Conservation (phyloP, 2,113 vertebrate species). For the Sprattus sprattus region DNA sequence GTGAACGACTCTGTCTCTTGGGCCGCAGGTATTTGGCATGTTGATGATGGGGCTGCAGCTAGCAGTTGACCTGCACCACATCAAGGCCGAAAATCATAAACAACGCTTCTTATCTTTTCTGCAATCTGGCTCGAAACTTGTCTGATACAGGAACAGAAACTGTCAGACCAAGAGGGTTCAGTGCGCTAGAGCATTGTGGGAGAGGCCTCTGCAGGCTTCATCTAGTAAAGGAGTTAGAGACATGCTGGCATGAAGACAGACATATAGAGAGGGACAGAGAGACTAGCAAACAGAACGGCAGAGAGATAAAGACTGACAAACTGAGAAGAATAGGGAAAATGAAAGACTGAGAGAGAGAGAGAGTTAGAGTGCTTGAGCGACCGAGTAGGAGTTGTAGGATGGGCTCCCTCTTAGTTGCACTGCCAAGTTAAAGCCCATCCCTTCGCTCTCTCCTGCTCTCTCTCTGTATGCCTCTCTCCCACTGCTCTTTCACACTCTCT, state of each 20-base stretch:
- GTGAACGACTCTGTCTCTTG: too few species aligned
- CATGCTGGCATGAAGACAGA: neutral
- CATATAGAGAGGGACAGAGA: neutral
- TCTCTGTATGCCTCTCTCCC: neutral
- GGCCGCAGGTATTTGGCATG: too few species aligned
- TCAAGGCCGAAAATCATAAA: too few species aligned
- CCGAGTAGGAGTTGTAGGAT: neutral
- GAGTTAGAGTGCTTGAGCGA: neutral
- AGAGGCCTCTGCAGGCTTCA: neutral
- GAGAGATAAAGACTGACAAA: slow-evolving; percentile 36
- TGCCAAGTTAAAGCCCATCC: neutral
- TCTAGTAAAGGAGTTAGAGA: neutral
- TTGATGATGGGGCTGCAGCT: too few species aligned
- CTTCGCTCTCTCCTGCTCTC: neutral
- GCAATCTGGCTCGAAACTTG: too few species aligned
- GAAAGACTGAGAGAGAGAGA: neutral
- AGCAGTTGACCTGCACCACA: too few species aligned
- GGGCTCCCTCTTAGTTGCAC: neutral
- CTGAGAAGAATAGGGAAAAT: slow-evolving; percentile 31
- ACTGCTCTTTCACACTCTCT: neutral
- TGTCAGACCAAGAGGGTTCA: too few species aligned
- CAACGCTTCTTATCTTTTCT: too few species aligned
- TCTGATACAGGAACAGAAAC: too few species aligned
- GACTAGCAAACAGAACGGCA: slow-evolving; percentile 47
- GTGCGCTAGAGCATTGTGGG: neutral